Evolutionary conservation across 2,797 vertebrate species (phyloP).

Genomic region (Perodicticus potto): DNA sequence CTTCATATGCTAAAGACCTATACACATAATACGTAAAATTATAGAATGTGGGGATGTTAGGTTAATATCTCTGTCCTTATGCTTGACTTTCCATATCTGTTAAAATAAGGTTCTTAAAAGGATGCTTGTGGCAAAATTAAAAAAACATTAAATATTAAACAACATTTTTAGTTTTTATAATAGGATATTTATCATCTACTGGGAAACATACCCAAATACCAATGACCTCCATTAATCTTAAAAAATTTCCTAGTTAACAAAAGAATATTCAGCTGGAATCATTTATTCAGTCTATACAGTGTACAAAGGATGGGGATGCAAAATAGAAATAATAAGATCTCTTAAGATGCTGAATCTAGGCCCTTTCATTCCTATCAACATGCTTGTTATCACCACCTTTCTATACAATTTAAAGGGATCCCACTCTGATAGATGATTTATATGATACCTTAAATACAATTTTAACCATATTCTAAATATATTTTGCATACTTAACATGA

Average conservation of each 20-base stretch:
- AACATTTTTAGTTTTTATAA: conserved; percentile 34
- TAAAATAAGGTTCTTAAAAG: conserved; percentile 38
- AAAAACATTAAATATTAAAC: not conserved
- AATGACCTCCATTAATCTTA: not conserved
- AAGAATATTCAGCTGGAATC: conserved; percentile 11
- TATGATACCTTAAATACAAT: not conserved
- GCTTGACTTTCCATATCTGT: not conserved
- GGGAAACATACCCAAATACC: not conserved
- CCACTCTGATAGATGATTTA: not conserved
- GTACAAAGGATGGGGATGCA: not conserved
- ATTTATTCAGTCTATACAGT: not conserved
- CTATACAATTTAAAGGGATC: not conserved
- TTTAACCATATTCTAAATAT: conserved; percentile 32
- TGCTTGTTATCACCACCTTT: not conserved
- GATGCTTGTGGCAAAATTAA: conserved; percentile 1
- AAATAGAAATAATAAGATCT: not conserved
- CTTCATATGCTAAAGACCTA: not conserved
- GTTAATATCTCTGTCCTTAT: not conserved
- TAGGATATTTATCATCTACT: not conserved
- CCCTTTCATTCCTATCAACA: not conserved
- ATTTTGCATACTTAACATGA: conserved; percentile 12
- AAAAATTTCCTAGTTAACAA: conserved; percentile 35
- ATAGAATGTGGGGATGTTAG: not conserved
- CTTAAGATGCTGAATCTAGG: not conserved
- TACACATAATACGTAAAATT: conserved; percentile 12